Evolutionary conservation across 2,888 invertebrate genomes (phyloP).

Genomic region (Endotricha flammealis): DNA sequence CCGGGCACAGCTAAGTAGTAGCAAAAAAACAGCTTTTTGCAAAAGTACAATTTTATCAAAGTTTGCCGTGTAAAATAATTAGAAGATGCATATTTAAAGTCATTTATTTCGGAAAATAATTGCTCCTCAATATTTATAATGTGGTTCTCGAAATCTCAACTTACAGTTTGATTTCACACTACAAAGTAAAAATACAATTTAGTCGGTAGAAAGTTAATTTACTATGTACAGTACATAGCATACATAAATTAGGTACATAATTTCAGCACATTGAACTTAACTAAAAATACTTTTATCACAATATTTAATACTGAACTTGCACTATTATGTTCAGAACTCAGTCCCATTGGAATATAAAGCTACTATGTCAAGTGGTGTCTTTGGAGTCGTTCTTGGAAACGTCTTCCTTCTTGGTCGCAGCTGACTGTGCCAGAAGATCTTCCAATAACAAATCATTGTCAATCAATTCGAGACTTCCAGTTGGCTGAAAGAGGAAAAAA

Average conservation of each 20-base stretch:
- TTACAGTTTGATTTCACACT: no score
- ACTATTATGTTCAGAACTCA: conserved; percentile 30
- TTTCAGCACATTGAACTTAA: conserved; percentile 22
- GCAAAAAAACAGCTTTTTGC: no score
- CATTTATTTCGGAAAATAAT: no score
- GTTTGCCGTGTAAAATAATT: no score
- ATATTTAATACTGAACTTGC: conserved; percentile 64
- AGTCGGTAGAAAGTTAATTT: no score
- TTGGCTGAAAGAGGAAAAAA: conserved; percentile 55
- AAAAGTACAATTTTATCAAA: no score
- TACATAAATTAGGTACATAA: conserved; percentile 6
- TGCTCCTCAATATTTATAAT: no score
- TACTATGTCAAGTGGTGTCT: conserved; percentile 59
- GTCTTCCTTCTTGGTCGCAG: conserved; percentile 45
- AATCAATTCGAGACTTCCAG: conserved; percentile 57
- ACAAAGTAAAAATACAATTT: no score
- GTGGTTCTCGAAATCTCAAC: no score
- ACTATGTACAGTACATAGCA: conserved; percentile 4
- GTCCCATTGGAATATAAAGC: conserved; percentile 56
- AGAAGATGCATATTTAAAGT: no score
- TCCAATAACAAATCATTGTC: conserved; percentile 64
- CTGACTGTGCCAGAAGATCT: conserved; percentile 58
- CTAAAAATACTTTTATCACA: conserved; percentile 42
- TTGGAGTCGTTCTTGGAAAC: conserved; percentile 38
- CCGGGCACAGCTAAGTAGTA: no score